Evolutionary conservation across 2,113 vertebrate genomes (phyloP), one percentile per base, ranked within the genome.

Genomic region (Alethe castanea): DNA sequence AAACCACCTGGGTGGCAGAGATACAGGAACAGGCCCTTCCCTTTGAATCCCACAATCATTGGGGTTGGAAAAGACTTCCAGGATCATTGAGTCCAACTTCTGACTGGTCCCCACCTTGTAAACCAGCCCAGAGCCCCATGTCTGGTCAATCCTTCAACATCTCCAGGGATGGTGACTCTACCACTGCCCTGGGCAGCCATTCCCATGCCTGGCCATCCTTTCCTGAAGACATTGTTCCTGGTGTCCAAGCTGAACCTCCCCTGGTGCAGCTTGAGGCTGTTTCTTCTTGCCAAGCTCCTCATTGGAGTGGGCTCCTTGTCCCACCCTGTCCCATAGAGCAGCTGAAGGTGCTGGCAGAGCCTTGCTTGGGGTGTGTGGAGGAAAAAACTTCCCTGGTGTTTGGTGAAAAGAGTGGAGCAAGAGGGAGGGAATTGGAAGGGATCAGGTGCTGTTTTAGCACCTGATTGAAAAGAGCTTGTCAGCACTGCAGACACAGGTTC

Each of bases 271-370:
- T 31, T 69, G 40, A 61, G 40, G 61, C 33, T 19, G 3, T 47
- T 90, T 47, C 40, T 24, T 60, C 35, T 36, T 69, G 40, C 13
- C 61, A 53, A 10, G 50, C 47, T 72, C 44, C 25, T 67, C 4
- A 0, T 8, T 1, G 8, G 35, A 90, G 33, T 38, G 70, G 23
- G 40, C 19, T 86, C 56, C 83, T 78, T 50, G 65, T 70, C 52
- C 35, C 47, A 76, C n/a, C 42, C 33, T 23, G 52, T 45, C 26
- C 40, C 1, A 0, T 0, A 5, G 70, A 66, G n/a, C 61, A 78
- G 86, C 56, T 45, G 64, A 35, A 4, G 2, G 12, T 10, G 8
- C 48, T 64, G 85, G 26, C 64, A 76, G 53, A 53, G 47, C 33
- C 22, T 54, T 14, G 3, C 28, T 24, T 71, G 62, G 57, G 23